Percentiles rank a stretch among this genome's conserved stretches.
These are phyloP conservation scores for Scaptomyza montana DNA, from an alignment of 1,140 invertebrate species.

Conservation along the genomic window DNA sequence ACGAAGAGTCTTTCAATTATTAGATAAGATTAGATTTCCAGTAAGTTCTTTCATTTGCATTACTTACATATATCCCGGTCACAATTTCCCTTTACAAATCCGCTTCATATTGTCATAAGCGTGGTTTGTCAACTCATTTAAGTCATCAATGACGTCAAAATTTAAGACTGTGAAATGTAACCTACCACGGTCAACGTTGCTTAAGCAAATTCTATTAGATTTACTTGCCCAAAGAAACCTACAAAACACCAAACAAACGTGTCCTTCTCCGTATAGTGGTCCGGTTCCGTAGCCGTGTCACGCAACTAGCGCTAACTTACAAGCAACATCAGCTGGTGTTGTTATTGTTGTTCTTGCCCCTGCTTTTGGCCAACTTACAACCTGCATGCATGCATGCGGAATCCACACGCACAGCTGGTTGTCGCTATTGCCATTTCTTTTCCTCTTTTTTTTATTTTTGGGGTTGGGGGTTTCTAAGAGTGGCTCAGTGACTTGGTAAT, in stretches of 20 bases:
- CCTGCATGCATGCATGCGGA: slow-evolving; percentile 27
- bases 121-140: too few species aligned
- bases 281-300: slow-evolving; percentile 23
- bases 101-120: background rate
- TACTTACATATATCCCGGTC: too few species aligned
- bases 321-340: slow-evolving; percentile 30
- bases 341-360: background rate
- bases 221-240: background rate
- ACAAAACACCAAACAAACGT: slow-evolving; percentile 14
- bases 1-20: too few species aligned
- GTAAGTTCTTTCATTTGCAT: too few species aligned
- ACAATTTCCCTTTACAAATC: too few species aligned
- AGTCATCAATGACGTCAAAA: background rate
- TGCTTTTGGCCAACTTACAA: slow-evolving; percentile 26
- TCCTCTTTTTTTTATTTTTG: too few species aligned
- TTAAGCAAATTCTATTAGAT: slow-evolving; percentile 8
- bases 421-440: background rate
- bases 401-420: slow-evolving; percentile 36
- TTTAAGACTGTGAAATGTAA: background rate
- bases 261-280: background rate
- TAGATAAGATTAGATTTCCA: too few species aligned
- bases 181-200: slow-evolving; percentile 15
- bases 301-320: slow-evolving; percentile 48
- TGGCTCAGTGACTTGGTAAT: background rate
- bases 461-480: too few species aligned